These are phyloP conservation scores for Microctenopoma lineatum DNA, from an alignment of 2,797 vertebrate genomes.

Conservation along the genomic window DNA sequence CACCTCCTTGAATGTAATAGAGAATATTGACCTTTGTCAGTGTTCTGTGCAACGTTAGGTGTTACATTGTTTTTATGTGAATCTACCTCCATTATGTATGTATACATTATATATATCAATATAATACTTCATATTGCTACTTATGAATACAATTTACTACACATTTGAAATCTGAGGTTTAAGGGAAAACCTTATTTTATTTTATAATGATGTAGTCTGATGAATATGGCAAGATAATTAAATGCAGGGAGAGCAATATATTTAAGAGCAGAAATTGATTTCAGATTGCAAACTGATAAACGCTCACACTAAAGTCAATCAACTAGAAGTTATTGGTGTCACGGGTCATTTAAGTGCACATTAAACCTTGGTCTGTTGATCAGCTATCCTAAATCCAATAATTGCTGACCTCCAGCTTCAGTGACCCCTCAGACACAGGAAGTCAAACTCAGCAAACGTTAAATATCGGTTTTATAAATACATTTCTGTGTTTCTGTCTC, in stretches of 20 bases:
- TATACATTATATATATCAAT: no score
- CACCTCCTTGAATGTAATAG: background rate
- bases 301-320: conserved; percentile 50
- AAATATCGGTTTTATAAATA: background rate
- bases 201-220: conserved; percentile 31
- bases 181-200: conserved; percentile 13
- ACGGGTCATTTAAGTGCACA: conserved; percentile 58
- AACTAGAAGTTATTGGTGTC: conserved; percentile 46
- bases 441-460: conserved; percentile 34
- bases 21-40: background rate
- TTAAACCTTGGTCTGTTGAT: conserved; percentile 60
- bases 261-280: conserved; percentile 36
- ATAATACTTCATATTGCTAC: background rate
- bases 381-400: conserved; percentile 46
- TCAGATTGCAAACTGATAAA: conserved; percentile 46
- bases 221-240: conserved; percentile 33
- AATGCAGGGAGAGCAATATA: conserved; percentile 18
- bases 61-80: background rate
- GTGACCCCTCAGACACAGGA: conserved; percentile 50
- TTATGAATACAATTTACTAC: background rate
- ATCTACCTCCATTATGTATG: background rate
- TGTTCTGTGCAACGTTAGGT: background rate
- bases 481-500: conserved; percentile 1
- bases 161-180: background rate
- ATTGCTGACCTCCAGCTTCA: conserved; percentile 52